Percentiles rank a stretch among this genome's conserved stretches.
phyloP scores from a whole-genome alignment of 2,113 vertebrate species.

The Rhinichthys klamathensis region DNA sequence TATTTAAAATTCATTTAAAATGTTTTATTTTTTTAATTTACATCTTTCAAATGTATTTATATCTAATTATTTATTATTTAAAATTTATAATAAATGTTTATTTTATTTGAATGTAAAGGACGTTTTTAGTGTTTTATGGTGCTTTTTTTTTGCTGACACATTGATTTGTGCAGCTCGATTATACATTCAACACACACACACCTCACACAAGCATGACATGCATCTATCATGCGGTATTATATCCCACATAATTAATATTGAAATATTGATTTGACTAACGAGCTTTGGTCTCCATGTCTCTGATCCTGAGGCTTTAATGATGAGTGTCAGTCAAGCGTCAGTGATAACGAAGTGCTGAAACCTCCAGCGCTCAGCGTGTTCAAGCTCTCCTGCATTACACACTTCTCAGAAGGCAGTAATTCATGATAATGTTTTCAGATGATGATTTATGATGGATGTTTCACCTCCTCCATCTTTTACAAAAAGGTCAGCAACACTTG shows the following conservation, averaged over 20 bases:
- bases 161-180: constrained; percentile 16
- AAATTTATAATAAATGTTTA: background rate
- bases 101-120: background rate
- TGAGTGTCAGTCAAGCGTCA: background rate
- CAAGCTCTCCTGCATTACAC: background rate
- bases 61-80: background rate
- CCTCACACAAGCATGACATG: background rate
- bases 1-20: background rate
- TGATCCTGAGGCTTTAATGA: background rate
- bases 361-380: background rate
- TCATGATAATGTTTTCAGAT: background rate
- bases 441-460: background rate
- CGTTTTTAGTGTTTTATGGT: background rate
- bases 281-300: background rate
- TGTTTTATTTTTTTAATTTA: background rate
- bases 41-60: background rate
- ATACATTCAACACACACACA: background rate
- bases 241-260: background rate
- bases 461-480: background rate
- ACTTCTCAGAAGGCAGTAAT: background rate
- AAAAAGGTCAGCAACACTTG: background rate
- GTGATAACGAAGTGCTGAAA: background rate
- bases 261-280: background rate
- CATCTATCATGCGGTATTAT: background rate
- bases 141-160: background rate